Base-by-base conservation (phyloP, 2,797 vertebrate species). In the Scyliorhinus canicula region DNA sequence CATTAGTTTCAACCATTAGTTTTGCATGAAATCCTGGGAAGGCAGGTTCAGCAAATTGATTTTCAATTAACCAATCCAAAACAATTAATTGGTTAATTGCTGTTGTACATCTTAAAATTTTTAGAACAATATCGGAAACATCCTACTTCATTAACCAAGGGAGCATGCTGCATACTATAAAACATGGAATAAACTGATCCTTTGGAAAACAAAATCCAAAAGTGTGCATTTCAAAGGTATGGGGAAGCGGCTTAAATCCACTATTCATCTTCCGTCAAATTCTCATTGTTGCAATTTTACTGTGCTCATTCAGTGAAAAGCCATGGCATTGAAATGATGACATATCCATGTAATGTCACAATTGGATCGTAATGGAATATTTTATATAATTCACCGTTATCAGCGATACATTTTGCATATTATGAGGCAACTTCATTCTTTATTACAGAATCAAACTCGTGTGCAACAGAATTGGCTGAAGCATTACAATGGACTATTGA, bases 21-120 rank as follows among this genome's bases (percentile, higher is more conserved):
- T 94, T 71, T 52, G 69, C 67, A 71, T 52, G 50, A 94, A 94
- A 94, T 74, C 28, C 93, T 74, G 67, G 11, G 93, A 94, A 94
- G 31, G 52, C 67, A 74, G 93, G 93, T 74, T 55, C 67, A 94
- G 67, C 14, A 71, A 94, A 94, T 94, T 52, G 93, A 94, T 94
- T 94, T 94, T 65, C 93, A 94, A 94, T 74, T 52, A 94, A 52
- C 65, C 47, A 71, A 74, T 52, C 93, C 50, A 74, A 94, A 94
- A 93, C 67, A 55, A 69, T 94, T 94, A 94, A 93, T 93, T 93
- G 91, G 44, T 52, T 74, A 94, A 94, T 55, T 94, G 93, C 67
- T 71, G 47, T n/a, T 94, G 67, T 94, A 94, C 67, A 94, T 94
- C 93, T 94, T 55, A 74, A 47, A 69, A 94, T 47, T 50, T 94